Evolutionary conservation across 2,113 vertebrate genomes (phyloP), one percentile per base, ranked within the genome.

Genomic region (Corythornis madagascariensis): DNA sequence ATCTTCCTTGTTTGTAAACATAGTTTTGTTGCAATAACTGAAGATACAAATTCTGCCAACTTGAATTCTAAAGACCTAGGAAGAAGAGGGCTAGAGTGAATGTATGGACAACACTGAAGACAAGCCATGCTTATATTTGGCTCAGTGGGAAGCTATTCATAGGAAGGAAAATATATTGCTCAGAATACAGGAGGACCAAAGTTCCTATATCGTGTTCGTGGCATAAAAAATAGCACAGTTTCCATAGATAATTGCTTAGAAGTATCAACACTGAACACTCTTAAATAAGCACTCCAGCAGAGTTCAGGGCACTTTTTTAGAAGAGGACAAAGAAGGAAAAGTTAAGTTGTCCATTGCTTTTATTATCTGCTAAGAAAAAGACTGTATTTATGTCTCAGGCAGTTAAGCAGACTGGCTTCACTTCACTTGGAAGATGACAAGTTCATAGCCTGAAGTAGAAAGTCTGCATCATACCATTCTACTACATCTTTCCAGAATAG

Each of bases 311-410:
- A 76, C 52, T 22, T 73, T 35, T 35, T 71, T n/a, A 82, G 66
- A 69, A 47, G 28, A 79, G 56, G 73, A 79, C 18, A 35, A 89
- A 66, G 70, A 55, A 40, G 35, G 29, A 63, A 56, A 92, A 83
- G 57, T 89, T 47, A 93, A 85, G 56, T 72, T 80, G 76, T 77
- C 75, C 84, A 64, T 67, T 86, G 52, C 72, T 93, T 89, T 96
- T 92, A 65, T 92, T 79, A 40, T 38, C 75, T 89, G 43, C 64
- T 42, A 56, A 59, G 48, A 82, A 86, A 67, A 43, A 60, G 17
- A 40, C 59, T 84, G 80, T 94, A 86, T 94, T 93, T 94, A 93
- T 95, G 91, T 57, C 86, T 92, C 67, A 71, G 61, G 64, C 71
- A 70, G 84, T 83, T 83, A 85, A 79, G 87, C 71, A 93, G 86